Conservation (phyloP, 1,140 invertebrate species). For the Phortica variegata region DNA sequence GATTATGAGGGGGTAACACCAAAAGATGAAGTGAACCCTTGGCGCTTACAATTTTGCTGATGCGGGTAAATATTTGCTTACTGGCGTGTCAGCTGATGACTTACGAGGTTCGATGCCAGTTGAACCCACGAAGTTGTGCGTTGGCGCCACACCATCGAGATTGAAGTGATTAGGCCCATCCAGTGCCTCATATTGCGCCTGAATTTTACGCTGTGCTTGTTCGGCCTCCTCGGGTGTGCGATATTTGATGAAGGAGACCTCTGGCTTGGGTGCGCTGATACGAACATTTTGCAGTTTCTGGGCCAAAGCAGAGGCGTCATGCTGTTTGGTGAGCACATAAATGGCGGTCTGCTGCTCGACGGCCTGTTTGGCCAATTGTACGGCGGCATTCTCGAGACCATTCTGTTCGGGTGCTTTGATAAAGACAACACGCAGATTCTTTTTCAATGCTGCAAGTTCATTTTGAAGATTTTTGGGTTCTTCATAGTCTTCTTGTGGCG, state of each 20-base stretch:
- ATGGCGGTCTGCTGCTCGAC: slow-evolving; percentile 81
- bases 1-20: no score
- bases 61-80: no score
- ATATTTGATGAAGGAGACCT: slow-evolving; percentile 74
- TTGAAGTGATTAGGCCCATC: slow-evolving; percentile 25
- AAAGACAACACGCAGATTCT: slow-evolving; percentile 83
- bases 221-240: slow-evolving; percentile 64
- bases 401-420: slow-evolving; percentile 72
- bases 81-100: no score
- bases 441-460: slow-evolving; percentile 61
- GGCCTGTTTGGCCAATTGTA: slow-evolving; percentile 63
- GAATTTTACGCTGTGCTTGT: slow-evolving; percentile 42
- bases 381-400: slow-evolving; percentile 63
- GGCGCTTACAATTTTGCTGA: no score
- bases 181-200: slow-evolving; percentile 39
- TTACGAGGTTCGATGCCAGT: slow-evolving; percentile 1
- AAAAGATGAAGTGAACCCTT: no score
- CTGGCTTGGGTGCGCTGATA: slow-evolving; percentile 57
- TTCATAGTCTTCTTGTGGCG: slow-evolving; percentile 14
- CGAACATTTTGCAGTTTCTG: slow-evolving; percentile 33
- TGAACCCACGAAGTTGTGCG: slow-evolving; percentile 7
- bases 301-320: slow-evolving; percentile 33
- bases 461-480: not conserved
- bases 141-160: slow-evolving; percentile 5
- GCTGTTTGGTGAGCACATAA: slow-evolving; percentile 76